phyloP scores from a whole-genome alignment of 1,140 invertebrate species.

The Monochamus saltuarius region DNA sequence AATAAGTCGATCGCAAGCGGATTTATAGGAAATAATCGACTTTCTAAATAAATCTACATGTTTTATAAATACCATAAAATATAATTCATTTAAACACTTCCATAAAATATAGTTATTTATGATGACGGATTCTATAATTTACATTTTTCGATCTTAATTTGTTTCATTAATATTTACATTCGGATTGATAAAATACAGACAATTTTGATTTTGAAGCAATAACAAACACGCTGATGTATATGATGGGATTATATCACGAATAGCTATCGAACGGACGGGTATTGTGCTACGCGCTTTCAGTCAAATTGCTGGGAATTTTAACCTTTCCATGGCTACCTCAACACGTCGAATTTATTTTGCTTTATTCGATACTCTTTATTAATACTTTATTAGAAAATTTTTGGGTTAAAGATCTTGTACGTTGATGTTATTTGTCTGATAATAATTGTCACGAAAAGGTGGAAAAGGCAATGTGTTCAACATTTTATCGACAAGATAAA shows the following conservation, averaged over 20 bases:
- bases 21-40: constrained; percentile 40
- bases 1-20: constrained; percentile 36
- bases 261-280: not conserved
- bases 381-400: too few relatives aligned
- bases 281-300: not conserved
- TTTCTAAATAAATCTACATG: constrained; percentile 40
- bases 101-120: constrained; percentile 43
- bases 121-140: constrained; percentile 43
- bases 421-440: too few relatives aligned
- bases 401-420: too few relatives aligned
- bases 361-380: too few relatives aligned
- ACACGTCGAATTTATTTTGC: too few relatives aligned
- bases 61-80: constrained; percentile 44
- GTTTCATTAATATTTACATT: constrained; percentile 24
- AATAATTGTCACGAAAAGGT: too few relatives aligned
- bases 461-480: too few relatives aligned
- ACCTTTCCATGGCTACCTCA: not conserved
- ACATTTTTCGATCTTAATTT: constrained; percentile 26
- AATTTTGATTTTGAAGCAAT: constrained; percentile 5
- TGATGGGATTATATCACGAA: not conserved
- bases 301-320: not conserved
- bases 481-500: too few relatives aligned
- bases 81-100: constrained; percentile 43
- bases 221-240: not conserved
- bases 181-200: constrained; percentile 31